A percentile compares a stretch with the other conserved stretches of the same genome.
Conservation (phyloP, 2,797 vertebrate species). For the Pipistrellus pygmaeus region DNA sequence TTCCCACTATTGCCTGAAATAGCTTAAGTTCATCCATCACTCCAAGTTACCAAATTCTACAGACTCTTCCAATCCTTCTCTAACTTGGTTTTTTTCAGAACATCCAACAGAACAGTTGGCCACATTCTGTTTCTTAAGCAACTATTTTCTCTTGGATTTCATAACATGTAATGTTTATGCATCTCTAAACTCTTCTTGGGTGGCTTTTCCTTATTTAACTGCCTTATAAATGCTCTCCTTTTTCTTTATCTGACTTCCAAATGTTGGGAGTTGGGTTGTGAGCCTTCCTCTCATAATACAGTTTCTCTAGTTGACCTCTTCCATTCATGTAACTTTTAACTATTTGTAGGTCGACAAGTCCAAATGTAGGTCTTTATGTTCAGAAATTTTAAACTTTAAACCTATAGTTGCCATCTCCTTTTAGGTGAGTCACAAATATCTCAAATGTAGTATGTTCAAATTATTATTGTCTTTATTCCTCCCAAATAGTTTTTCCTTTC, state of each 20-base stretch:
- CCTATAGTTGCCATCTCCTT: not conserved
- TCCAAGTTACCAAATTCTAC: not conserved
- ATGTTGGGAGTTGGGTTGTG: not conserved
- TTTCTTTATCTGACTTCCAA: not conserved
- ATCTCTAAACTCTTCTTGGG: not conserved
- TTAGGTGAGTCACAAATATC: not conserved
- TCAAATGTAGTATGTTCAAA: not conserved
- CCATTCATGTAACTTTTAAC: not conserved
- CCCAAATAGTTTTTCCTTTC: not conserved
- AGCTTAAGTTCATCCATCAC: not conserved
- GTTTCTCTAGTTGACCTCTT: not conserved
- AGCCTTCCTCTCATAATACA: not conserved
- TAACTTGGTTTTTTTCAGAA: not conserved
- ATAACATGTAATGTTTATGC: not conserved
- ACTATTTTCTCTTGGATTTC: not conserved
- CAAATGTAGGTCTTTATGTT: not conserved
- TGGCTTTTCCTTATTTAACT: not conserved
- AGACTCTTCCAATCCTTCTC: not conserved
- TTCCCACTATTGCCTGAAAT: not conserved
- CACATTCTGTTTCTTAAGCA: not conserved
- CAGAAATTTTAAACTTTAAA: slow-evolving; percentile 22
- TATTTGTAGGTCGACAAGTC: not conserved
- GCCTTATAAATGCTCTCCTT: not conserved
- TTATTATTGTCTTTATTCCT: not conserved
- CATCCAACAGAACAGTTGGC: not conserved